Percentiles rank a stretch among this genome's conserved stretches.
Evolutionary conservation across 2,888 invertebrate genomes (phyloP).

Genomic region (Germaria angustata): DNA sequence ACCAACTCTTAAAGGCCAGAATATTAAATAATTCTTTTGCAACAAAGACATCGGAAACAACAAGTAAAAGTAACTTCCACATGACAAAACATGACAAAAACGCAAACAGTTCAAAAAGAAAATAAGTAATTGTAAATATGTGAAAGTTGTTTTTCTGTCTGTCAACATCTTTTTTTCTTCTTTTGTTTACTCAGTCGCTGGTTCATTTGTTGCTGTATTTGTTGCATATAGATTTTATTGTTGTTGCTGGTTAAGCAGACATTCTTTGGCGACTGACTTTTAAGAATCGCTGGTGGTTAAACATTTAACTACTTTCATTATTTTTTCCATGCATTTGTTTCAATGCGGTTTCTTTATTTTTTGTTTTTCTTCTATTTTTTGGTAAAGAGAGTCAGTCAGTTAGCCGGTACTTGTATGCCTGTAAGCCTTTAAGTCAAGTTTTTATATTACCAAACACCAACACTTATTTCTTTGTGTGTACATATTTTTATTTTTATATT

Average conservation of each 20-base stretch:
- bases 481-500: neutral
- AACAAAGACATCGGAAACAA: neutral
- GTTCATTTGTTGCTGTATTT: slow-evolving; percentile 28
- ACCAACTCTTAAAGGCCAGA: neutral
- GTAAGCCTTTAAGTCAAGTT: slow-evolving; percentile 55
- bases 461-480: neutral
- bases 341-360: slow-evolving; percentile 20
- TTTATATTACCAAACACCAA: slow-evolving; percentile 37
- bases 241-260: slow-evolving; percentile 38
- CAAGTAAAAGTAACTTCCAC: slow-evolving; percentile 51
- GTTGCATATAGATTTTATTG: slow-evolving; percentile 40
- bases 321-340: too few species aligned
- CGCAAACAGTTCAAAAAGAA: slow-evolving; percentile 2
- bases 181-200: slow-evolving; percentile 15
- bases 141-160: slow-evolving; percentile 66
- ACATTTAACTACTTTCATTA: slow-evolving; percentile 67
- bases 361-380: neutral
- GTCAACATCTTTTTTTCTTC: slow-evolving; percentile 56
- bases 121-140: slow-evolving; percentile 64
- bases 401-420: neutral
- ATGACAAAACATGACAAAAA: slow-evolving; percentile 8
- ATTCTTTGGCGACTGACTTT: slow-evolving; percentile 57
- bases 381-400: slow-evolving; percentile 5
- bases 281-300: slow-evolving; percentile 63
- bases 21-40: slow-evolving; percentile 32